A percentile compares a stretch with the other conserved stretches of the same genome.
Conservation (phyloP, 2,888 invertebrate species). For the Sinohyriopsis cumingii region DNA sequence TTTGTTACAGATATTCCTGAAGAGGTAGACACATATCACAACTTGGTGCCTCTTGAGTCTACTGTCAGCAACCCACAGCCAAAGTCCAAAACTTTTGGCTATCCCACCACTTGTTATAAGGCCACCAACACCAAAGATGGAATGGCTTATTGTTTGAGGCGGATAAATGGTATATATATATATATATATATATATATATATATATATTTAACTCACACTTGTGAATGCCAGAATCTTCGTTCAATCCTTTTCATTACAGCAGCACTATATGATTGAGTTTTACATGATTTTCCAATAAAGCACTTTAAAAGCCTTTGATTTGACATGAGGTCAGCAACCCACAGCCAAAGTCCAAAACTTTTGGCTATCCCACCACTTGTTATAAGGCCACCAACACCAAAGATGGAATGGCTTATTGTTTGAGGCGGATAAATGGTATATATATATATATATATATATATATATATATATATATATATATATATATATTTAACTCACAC, state of each 20-base stretch:
- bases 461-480: neutral
- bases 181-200: neutral
- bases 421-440: constrained; percentile 88
- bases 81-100: constrained; percentile 82
- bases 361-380: constrained; percentile 85
- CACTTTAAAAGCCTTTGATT: too few species aligned
- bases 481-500: too few species aligned
- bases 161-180: constrained; percentile 82
- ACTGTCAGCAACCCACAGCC: constrained; percentile 70
- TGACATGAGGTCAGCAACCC: constrained; percentile 59
- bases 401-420: constrained; percentile 85
- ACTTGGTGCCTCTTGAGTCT: constrained; percentile 88
- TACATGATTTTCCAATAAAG: too few species aligned
- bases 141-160: constrained; percentile 86
- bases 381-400: constrained; percentile 83
- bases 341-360: constrained; percentile 79
- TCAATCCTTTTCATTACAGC: too few species aligned
- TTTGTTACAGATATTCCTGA: constrained; percentile 81
- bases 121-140: constrained; percentile 79
- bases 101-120: constrained; percentile 90
- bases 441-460: neutral
- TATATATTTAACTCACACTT: too few species aligned
- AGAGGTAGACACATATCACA: constrained; percentile 92
- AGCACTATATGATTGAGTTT: too few species aligned
- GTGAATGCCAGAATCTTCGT: too few species aligned